Evolutionary conservation across 2,888 invertebrate species (phyloP), one percentile per base, ranked within the genome.

Genomic region (Ypsolopha sequella): DNA sequence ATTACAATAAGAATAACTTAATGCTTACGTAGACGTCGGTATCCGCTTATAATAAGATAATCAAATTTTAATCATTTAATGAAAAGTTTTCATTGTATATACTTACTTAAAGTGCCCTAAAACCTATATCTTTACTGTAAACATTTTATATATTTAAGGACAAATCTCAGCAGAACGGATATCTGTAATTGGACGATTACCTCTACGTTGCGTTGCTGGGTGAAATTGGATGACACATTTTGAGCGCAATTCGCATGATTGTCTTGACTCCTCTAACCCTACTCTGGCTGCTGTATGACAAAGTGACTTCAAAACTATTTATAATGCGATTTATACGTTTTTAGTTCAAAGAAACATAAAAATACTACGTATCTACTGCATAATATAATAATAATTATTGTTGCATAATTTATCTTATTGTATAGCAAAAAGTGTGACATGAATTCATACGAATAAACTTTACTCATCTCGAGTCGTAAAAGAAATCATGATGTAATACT

Each of bases 141-240:
- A 39, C 9, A 39, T 39, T 39, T 11, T 9, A 9, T 9, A 2
- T 39, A 39, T 24, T 24, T 24, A 24, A 3, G 24, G 24, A 24
- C 4, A 67, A 68, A 68, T 68, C 69, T 61, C 55, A 48, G 51
- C 54, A 44, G 50, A 55, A 56, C 60, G 63, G 61, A 63, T 60
- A 60, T 58, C 55, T 53, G 49, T 57, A 57, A 60, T 57, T 61
- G 58, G 43, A 47, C 43, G 45, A 46, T 44, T 41, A 51, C 38
- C 51, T n/a, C n/a, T 46, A 34, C 41, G 46, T 46, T 52, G 41
- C 51, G 34, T 39, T 45, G 52, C 53, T 46, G 33, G 58, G 68
- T 62, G 62, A 69, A 70, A 74, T 75, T 72, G 67, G 75, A 76
- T 79, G 80, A 80, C 79, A 78, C 80, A 80, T 66, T 60, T 61